phyloP scores from a whole-genome alignment of 2,888 invertebrate genomes.

The Ectropis crepuscularia region DNA sequence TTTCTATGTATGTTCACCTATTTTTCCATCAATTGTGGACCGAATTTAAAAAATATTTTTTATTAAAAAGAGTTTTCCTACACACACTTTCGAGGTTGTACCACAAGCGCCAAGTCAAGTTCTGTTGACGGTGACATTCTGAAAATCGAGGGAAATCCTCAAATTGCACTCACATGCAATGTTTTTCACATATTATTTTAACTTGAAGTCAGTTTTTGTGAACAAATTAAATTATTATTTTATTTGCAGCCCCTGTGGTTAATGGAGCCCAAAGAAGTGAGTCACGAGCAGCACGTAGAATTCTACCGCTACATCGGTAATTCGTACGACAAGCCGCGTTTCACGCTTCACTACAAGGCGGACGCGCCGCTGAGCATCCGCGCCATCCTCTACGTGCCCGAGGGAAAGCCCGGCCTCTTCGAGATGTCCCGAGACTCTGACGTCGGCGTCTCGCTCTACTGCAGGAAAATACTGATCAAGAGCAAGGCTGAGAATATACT shows the following conservation, averaged over 20 bases:
- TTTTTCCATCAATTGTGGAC: no score
- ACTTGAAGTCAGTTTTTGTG: no score
- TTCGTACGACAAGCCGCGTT: slow-evolving; percentile 94
- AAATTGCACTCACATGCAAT: no score
- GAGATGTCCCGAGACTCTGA: slow-evolving; percentile 94
- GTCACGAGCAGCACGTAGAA: slow-evolving; percentile 93
- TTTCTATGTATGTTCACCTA: no score
- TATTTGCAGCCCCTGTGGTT: slow-evolving; percentile 93
- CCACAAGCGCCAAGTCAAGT: no score
- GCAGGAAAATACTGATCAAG: slow-evolving; percentile 96
- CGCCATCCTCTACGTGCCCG: slow-evolving; percentile 96
- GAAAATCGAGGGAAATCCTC: no score
- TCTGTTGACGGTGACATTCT: no score
- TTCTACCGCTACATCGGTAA: slow-evolving; percentile 96
- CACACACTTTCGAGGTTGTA: no score
- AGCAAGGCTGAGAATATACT: slow-evolving; percentile 95
- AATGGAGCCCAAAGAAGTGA: slow-evolving; percentile 94
- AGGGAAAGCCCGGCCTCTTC: slow-evolving; percentile 95
- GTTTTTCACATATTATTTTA: no score
- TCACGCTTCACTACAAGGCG: slow-evolving; percentile 95
- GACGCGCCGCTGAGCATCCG: slow-evolving; percentile 96
- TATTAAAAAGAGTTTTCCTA: no score
- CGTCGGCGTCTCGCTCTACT: slow-evolving; percentile 95
- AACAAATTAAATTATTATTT: not conserved
- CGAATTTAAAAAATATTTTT: no score